A percentile compares a stretch with the other conserved stretches of the same genome.
Conservation (phyloP, 2,888 invertebrate species). For the Drosophila incognita region DNA sequence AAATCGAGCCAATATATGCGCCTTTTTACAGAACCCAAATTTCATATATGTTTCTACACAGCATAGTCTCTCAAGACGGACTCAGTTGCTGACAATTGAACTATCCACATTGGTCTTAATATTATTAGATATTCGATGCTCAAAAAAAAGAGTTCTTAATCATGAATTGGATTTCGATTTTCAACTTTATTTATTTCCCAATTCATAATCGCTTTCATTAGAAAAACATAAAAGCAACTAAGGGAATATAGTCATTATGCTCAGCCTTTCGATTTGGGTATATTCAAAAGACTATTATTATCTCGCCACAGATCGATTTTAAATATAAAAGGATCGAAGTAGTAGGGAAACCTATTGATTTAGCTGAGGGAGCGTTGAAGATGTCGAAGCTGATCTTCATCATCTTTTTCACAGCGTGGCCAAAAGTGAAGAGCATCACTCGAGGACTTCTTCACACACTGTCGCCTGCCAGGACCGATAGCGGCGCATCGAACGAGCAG, state of each 20-base stretch:
- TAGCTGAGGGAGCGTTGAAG: not conserved
- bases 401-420: constrained; percentile 54
- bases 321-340: not conserved
- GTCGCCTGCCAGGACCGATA: constrained; percentile 76
- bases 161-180: not conserved
- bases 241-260: not conserved
- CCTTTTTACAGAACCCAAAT: not conserved
- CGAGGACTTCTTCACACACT: constrained; percentile 70
- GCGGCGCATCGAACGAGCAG: constrained; percentile 14
- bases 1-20: not conserved
- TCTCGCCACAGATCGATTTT: not conserved
- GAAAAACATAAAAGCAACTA: not conserved
- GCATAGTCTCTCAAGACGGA: not conserved
- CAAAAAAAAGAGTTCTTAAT: not conserved
- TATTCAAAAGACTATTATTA: not conserved
- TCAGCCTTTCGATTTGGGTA: not conserved
- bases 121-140: not conserved
- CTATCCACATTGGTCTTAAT: not conserved
- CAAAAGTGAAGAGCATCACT: constrained; percentile 46
- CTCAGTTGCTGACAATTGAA: not conserved
- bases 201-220: not conserved
- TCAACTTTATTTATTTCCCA: not conserved
- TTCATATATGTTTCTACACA: not conserved
- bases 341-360: not conserved
- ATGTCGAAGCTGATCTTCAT: constrained; percentile 11